These are phyloP conservation scores for Agrochola circellaris DNA, from an alignment of 2,888 invertebrate genomes.

Conservation along the genomic window DNA sequence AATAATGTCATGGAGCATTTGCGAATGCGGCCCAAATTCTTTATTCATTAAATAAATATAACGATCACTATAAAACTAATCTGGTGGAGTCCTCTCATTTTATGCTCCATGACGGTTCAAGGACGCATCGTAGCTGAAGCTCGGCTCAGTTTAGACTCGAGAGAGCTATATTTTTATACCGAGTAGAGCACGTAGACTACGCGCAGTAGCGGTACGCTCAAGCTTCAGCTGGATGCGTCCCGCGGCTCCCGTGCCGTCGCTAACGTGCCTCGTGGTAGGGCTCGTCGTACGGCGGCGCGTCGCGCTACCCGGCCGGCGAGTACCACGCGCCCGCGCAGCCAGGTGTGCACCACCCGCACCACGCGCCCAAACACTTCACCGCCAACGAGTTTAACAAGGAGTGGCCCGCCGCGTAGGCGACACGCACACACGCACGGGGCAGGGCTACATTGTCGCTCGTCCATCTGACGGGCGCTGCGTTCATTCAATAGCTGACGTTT, in stretches of 20 bases:
- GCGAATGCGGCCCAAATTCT: slow-evolving; percentile 56
- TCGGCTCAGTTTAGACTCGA: slow-evolving; percentile 64
- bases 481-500: not conserved
- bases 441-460: not conserved
- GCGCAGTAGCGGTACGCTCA: slow-evolving; percentile 52
- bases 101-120: slow-evolving; percentile 77
- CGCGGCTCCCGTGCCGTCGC: slow-evolving; percentile 1
- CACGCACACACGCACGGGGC: not conserved
- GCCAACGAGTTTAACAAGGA: slow-evolving; percentile 90
- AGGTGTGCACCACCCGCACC: slow-evolving; percentile 90
- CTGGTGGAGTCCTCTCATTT: slow-evolving; percentile 51
- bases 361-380: slow-evolving; percentile 90
- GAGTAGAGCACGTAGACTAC: slow-evolving; percentile 54
- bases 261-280: slow-evolving; percentile 78
- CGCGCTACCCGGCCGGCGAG: slow-evolving; percentile 86
- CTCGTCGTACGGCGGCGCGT: slow-evolving; percentile 89
- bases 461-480: not conserved
- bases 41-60: slow-evolving; percentile 45
- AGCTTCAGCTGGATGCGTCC: slow-evolving; percentile 73
- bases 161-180: slow-evolving; percentile 75
- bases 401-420: slow-evolving; percentile 89
- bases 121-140: slow-evolving; percentile 75
- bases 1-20: slow-evolving; percentile 65
- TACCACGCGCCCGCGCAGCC: slow-evolving; percentile 87
- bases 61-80: slow-evolving; percentile 10